Base-by-base conservation (phyloP, 2,888 invertebrate genomes). In the Phymatocera aterrima region DNA sequence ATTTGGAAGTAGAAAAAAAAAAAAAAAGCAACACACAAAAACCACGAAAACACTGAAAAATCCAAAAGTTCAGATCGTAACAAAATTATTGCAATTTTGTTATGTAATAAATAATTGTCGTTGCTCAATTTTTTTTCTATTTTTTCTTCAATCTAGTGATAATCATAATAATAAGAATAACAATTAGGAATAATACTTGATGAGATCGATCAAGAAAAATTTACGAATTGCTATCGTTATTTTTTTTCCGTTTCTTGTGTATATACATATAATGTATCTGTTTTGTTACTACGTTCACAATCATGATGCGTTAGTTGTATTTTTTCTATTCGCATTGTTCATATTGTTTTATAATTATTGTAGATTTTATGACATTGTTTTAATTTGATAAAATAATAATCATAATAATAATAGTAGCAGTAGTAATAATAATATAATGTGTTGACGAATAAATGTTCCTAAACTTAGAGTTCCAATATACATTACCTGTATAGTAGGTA, bases 271-370 rank as follows among this genome's bases (percentile, higher is more conserved):
- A n/a, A 84, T 88, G 86, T 83, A 87, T 78, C 80, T 86, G 75
- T 86, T 87, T 68, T 84, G 84, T 81, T 87, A 88, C 74, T 87
- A 84, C 77, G 81, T 86, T 80, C 82, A 84, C 74, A 85, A 87
- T 81, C 83, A 88, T 51, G 85, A 86, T 70, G 68, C 83, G 74
- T 80, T 87, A 68, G 85, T 86, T 81, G 81, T 84, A 79, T 82
- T 81, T 78, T 80, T 87, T 21, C 78, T 87, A 57, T 78, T 85
- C n/a, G 79, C 82, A 43, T 79, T 85, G 57, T 82, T 85, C 74
- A 80, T 86, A 79, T 81, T 85, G 78, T 83, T 86, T 77, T 82
- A 84, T 43, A 83, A 83, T 78, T 87, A 85, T 57, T 84, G 85
- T 80, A 83, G 83, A 77, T 85, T 83, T 60, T 83, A 86, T 79